phyloP scores from a whole-genome alignment of 2,113 vertebrate genomes.

The Mormoops blainvillei region DNA sequence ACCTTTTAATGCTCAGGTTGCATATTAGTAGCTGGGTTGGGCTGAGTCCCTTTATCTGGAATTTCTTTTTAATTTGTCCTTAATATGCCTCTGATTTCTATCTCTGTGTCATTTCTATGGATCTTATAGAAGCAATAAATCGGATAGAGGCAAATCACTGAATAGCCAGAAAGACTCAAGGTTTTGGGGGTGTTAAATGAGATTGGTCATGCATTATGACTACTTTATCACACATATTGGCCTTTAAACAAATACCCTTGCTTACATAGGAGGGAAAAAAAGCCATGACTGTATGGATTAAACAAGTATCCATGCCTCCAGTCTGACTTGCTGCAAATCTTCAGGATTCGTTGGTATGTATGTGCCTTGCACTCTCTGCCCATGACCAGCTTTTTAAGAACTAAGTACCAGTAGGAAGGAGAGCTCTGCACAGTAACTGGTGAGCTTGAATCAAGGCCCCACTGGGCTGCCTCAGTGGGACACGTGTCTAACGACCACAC shows the following conservation, averaged over 20 bases:
- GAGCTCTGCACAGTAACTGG: conserved; percentile 43
- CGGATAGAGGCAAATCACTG: background rate
- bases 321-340: background rate
- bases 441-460: conserved; percentile 71
- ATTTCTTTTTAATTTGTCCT: background rate
- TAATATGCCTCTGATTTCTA: background rate
- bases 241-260: background rate
- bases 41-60: background rate
- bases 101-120: background rate
- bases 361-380: background rate
- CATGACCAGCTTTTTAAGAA: background rate
- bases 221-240: background rate
- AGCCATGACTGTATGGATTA: background rate
- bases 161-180: background rate
- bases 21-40: background rate
- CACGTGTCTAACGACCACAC: conserved; percentile 67
- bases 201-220: background rate
- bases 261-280: background rate
- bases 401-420: background rate
- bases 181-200: background rate
- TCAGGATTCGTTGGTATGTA: background rate
- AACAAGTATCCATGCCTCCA: background rate
- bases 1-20: background rate
- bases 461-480: conserved; percentile 55
- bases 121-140: background rate